A percentile compares a stretch with the other conserved stretches of the same genome.
phyloP scores from a whole-genome alignment of 2,888 invertebrate genomes.

The Auanema sp. region DNA sequence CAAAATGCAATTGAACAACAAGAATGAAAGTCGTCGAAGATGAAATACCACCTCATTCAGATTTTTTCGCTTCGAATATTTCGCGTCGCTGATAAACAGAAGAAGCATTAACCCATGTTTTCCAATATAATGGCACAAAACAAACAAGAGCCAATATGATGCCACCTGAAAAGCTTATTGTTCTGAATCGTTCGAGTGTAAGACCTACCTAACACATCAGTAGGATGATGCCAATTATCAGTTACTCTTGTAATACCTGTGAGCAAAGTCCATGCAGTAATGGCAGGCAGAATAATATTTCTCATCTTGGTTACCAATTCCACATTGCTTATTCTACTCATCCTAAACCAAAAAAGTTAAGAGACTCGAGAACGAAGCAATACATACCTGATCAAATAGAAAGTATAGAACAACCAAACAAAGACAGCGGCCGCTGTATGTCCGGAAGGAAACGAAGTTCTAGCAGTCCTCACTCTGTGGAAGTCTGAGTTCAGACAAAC shows the following conservation, averaged over 20 bases:
- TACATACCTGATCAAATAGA: conserved; percentile 49
- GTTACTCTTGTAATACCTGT: conserved; percentile 57
- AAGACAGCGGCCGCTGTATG: conserved; percentile 60
- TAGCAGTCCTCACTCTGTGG: conserved; percentile 48
- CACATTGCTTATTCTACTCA: conserved; percentile 28
- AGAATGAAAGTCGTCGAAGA: no score
- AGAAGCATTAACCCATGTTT: conserved; percentile 25
- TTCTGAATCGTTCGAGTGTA: neutral
- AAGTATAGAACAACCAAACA: conserved; percentile 46
- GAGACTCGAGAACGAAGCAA: no score
- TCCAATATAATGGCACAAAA: conserved; percentile 36
- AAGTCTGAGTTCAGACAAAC: conserved; percentile 37
- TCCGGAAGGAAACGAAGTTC: conserved; percentile 63
- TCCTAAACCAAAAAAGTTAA: conserved; percentile 22
- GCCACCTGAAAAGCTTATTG: conserved; percentile 31
- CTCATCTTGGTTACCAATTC: conserved; percentile 26
- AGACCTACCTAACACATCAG: conserved; percentile 58
- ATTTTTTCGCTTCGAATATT: no score
- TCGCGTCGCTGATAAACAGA: conserved; percentile 20
- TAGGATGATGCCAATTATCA: conserved; percentile 62
- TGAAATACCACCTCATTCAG: no score
- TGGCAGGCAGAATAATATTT: conserved; percentile 30
- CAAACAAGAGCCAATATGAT: conserved; percentile 29
- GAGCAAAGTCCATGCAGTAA: conserved; percentile 35
- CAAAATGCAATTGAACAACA: no score